Percentiles rank a stretch among this genome's conserved stretches.
These are phyloP conservation scores for Coenonympha glycerion DNA, from an alignment of 2,888 invertebrate species.

Conservation along the genomic window DNA sequence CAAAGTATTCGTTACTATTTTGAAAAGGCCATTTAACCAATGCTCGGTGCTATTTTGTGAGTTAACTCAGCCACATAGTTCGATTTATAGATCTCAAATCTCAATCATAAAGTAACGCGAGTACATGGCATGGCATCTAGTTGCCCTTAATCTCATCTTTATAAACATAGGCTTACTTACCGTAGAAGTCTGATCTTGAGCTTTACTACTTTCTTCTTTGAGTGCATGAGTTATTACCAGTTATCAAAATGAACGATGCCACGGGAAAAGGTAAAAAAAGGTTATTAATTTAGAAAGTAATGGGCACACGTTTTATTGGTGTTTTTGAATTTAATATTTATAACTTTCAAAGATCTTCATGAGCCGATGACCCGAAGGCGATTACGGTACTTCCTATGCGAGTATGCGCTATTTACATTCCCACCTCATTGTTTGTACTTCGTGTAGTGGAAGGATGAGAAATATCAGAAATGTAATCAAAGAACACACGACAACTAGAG, in stretches of 20 bases:
- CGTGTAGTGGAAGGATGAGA: constrained; percentile 36
- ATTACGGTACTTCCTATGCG: constrained; percentile 59
- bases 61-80: too few species aligned
- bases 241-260: background rate
- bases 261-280: background rate
- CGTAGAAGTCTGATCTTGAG: too few species aligned
- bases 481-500: constrained; percentile 27
- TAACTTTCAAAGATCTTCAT: constrained; percentile 58
- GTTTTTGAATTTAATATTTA: constrained; percentile 38
- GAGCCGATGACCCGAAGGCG: constrained; percentile 62
- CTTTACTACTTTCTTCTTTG: too few species aligned
- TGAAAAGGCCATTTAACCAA: too few species aligned
- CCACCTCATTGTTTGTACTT: constrained; percentile 38
- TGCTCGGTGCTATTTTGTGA: too few species aligned
- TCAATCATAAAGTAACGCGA: too few species aligned
- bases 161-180: too few species aligned
- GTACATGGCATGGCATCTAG: too few species aligned
- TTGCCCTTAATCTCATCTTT: too few species aligned
- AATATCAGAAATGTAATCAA: constrained; percentile 34
- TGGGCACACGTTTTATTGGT: constrained; percentile 2
- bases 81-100: too few species aligned
- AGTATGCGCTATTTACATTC: constrained; percentile 46
- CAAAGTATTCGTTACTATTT: too few species aligned
- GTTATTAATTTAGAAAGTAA: background rate
- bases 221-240: too few species aligned